Percentiles rank a stretch among this genome's conserved stretches.
phyloP scores from a whole-genome alignment of 2,113 vertebrate genomes.

The Actenoides lindsayi region DNA sequence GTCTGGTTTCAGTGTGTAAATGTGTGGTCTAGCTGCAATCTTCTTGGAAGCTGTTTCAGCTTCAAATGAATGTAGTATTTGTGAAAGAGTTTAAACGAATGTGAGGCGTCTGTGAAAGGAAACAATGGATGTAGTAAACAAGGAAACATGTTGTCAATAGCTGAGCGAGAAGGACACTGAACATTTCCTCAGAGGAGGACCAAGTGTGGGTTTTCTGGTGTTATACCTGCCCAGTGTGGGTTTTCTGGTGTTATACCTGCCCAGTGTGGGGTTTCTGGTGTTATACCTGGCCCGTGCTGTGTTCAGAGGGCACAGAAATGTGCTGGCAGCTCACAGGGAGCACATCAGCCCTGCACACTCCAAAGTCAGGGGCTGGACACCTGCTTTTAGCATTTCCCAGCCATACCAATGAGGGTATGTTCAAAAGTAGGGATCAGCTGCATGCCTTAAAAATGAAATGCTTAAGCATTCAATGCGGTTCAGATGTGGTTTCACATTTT shows the following conservation, averaged over 20 bases:
- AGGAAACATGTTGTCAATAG: background rate
- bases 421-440: slow-evolving; percentile 19
- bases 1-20: slow-evolving; percentile 58
- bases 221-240: background rate
- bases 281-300: background rate
- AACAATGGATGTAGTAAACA: slow-evolving; percentile 38
- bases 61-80: slow-evolving; percentile 50
- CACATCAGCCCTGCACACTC: background rate
- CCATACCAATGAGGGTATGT: background rate
- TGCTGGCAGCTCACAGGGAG: background rate
- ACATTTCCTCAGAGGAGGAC: background rate
- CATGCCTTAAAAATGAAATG: background rate
- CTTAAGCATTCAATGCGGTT: background rate
- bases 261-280: background rate
- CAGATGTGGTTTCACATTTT: background rate
- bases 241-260: slow-evolving; percentile 23
- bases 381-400: slow-evolving; percentile 56
- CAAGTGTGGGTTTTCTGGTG: background rate
- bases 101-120: background rate
- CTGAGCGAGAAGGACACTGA: background rate
- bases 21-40: slow-evolving; percentile 60
- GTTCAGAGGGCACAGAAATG: background rate
- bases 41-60: slow-evolving; percentile 33
- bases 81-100: slow-evolving; percentile 44
- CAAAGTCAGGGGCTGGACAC: background rate